phyloP scores from a whole-genome alignment of 2,797 vertebrate species.

The Tenualosa ilisha region DNA sequence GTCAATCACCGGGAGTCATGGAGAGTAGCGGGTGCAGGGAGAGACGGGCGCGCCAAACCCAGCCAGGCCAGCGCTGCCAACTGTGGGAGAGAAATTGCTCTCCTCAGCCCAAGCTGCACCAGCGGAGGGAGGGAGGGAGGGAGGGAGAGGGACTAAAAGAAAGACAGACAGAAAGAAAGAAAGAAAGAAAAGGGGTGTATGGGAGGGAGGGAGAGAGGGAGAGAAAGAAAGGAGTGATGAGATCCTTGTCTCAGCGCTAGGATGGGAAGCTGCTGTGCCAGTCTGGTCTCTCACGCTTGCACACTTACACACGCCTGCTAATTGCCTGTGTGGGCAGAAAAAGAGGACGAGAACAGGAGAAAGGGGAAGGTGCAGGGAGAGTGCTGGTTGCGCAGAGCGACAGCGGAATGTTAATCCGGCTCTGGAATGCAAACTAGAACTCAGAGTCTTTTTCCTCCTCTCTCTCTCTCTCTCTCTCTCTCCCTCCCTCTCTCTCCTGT shows the following conservation, averaged over 20 bases:
- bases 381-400: neutral
- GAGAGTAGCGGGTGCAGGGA: conserved; percentile 1
- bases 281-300: neutral
- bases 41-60: neutral
- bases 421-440: conserved; percentile 59
- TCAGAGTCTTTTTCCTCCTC: conserved; percentile 44
- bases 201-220: neutral
- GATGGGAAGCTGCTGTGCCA: conserved; percentile 1
- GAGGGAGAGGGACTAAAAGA: neutral
- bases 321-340: neutral
- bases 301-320: conserved; percentile 19
- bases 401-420: conserved; percentile 71
- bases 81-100: neutral
- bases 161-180: neutral
- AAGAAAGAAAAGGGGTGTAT: neutral
- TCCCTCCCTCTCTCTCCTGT: conserved; percentile 50
- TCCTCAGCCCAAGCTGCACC: neutral
- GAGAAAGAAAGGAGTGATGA: conserved; percentile 6
- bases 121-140: neutral
- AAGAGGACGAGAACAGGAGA: conserved; percentile 39
- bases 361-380: conserved; percentile 49
- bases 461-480: conserved; percentile 56
- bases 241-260: conserved; percentile 16
- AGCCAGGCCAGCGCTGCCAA: neutral
- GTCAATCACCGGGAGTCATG: conserved; percentile 3